A percentile compares a stretch with the other conserved stretches of the same genome.
Evolutionary conservation across 2,797 vertebrate species (phyloP).

Genomic region (Hafferia zeledoni): DNA sequence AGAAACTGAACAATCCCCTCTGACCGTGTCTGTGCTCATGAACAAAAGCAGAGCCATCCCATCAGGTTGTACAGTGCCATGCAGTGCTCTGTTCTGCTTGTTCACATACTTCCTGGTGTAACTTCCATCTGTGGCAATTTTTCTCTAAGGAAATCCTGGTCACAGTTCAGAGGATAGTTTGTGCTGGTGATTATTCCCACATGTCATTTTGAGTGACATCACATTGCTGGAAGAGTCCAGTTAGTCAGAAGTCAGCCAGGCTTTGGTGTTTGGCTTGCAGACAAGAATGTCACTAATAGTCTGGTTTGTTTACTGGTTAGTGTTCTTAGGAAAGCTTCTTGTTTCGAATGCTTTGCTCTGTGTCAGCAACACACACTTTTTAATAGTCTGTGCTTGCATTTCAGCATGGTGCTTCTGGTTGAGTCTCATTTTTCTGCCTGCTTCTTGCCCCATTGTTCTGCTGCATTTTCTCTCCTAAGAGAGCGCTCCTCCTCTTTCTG

Average conservation of each 20-base stretch:
- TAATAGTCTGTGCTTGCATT: neutral
- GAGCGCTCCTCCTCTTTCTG: neutral
- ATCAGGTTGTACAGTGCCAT: fast-evolving
- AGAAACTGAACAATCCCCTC: neutral
- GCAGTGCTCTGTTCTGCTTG: neutral
- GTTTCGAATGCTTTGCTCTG: neutral
- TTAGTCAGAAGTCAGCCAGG: neutral
- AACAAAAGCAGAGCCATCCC: neutral
- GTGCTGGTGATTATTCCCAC: neutral
- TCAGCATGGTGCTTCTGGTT: neutral
- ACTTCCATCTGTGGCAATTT: neutral
- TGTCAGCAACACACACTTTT: neutral
- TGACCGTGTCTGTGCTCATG: neutral
- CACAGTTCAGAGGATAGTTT: neutral
- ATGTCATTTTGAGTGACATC: neutral
- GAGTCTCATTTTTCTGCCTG: neutral
- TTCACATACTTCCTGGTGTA: neutral
- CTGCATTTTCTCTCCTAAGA: neutral
- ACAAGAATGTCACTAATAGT: neutral
- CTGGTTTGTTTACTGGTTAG: neutral
- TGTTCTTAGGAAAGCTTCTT: neutral
- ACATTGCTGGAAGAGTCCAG: neutral
- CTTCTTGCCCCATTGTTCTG: neutral
- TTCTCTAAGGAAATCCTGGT: neutral
- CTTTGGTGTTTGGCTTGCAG: neutral